Evolutionary conservation across 2,797 vertebrate species (phyloP), one percentile per base, ranked within the genome.

Genomic region (Chromobotia macracanthus): DNA sequence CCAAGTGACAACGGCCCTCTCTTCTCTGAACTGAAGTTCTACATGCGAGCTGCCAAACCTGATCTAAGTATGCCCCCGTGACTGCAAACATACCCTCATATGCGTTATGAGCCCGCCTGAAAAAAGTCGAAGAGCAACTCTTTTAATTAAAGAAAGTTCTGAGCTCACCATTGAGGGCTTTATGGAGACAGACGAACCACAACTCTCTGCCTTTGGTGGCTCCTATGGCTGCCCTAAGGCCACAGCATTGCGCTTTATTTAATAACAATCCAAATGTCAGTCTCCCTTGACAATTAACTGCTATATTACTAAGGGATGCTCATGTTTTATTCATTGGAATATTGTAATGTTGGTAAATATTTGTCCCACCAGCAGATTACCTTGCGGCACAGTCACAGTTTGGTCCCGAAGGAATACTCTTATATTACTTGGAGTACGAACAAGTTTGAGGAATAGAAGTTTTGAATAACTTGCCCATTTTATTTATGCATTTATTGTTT

Each of bases 1-100:
- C 97, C 97, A 67, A 96, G 93, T 89, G 95, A 97, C 46, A 99
- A 97, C 35, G 97, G 97, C 86, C 97, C 97, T 55, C 94, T 99
- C 71, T 99, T 99, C 90, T 97, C 95, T 56, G 97, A 99, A 90
- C 93, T 98, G 82, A 96, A 95, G 91, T 98, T 99, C 88, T 99
- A 99, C 93, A 97, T 96, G 94, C 88, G 96, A 93, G 96, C 97
- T 84, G 97, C 97, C 77, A 98, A 98, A 84, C 95, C 97, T 73
- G 95, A 98, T 73, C 92, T 94, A 91, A 98, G 97, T 99, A 95
- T 94, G 96, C 83, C 41, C 21, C 23, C 48, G 73, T 48, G 77
- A 84, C 46, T 41, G 72, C 67, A 53, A 31, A 78, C 48, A 13
- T 68, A 53, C 67, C 71, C 82, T 78, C 72, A 56, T 79, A 75